These are phyloP conservation scores for Labeo rohita DNA, from an alignment of 2,113 vertebrate species.

Conservation along the genomic window DNA sequence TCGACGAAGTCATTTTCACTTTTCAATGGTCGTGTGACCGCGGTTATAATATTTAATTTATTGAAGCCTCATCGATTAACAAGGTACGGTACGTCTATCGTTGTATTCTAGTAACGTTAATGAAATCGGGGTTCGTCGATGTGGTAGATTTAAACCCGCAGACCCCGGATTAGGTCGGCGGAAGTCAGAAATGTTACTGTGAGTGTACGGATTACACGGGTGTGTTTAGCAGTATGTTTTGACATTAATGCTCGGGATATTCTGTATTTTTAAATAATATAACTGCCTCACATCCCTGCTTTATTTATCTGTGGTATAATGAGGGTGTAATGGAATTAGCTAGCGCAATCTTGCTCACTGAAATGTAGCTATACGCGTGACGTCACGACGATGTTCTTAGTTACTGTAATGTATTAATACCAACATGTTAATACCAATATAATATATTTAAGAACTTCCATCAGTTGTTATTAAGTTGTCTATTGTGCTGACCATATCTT, in stretches of 20 bases:
- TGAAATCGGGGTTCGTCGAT: not conserved
- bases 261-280: not conserved
- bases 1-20: slow-evolving; percentile 31
- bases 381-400: not conserved
- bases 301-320: not conserved
- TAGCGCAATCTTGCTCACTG: not conserved
- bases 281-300: not conserved
- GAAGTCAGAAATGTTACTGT: slow-evolving; percentile 2
- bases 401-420: not conserved
- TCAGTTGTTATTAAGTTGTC: not conserved
- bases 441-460: not conserved
- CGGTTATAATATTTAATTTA: slow-evolving; percentile 4
- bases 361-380: not conserved
- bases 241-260: not conserved
- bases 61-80: slow-evolving; percentile 34
- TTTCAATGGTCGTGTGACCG: slow-evolving; percentile 61
- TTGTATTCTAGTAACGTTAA: no score
- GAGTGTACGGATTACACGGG: not conserved
- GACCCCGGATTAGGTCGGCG: slow-evolving; percentile 1
- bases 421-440: no score
- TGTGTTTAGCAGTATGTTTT: not conserved
- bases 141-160: not conserved
- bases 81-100: slow-evolving; percentile 70
- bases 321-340: not conserved
- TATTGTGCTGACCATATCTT: not conserved